A percentile compares a stretch with the other conserved stretches of the same genome.
Conservation (phyloP, 2,888 invertebrate genomes). For the Pachliopta kotzebuea region DNA sequence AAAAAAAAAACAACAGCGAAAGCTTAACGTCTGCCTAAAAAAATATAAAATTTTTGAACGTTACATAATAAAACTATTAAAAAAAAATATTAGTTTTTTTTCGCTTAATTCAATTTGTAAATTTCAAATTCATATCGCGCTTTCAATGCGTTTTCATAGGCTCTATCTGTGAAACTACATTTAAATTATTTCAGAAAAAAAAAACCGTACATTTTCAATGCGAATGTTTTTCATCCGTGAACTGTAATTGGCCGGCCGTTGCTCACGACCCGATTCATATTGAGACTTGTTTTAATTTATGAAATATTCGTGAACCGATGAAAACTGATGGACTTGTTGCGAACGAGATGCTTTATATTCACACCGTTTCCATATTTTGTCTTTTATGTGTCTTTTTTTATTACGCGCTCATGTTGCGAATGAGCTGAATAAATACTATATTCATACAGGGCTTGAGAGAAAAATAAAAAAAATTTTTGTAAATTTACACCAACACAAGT, state of each 20-base stretch:
- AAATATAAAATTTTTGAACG: too few species aligned
- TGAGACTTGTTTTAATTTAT: constrained; percentile 30
- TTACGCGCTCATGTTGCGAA: neutral
- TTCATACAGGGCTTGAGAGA: neutral
- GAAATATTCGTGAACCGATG: constrained; percentile 27
- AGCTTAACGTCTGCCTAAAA: too few species aligned
- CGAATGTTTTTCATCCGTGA: constrained; percentile 23
- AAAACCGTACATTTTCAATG: constrained; percentile 16
- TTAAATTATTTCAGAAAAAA: constrained; percentile 21
- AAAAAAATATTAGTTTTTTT: too few species aligned
- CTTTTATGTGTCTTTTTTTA: neutral
- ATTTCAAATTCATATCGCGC: constrained; percentile 10
- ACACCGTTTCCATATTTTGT: constrained; percentile 9
- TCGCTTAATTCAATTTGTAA: constrained; percentile 3
- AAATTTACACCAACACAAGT: neutral
- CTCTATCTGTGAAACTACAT: constrained; percentile 12
- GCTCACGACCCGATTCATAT: constrained; percentile 25
- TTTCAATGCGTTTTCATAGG: constrained; percentile 6
- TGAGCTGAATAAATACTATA: neutral
- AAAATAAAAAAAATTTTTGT: neutral
- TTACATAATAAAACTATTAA: neutral
- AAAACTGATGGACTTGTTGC: constrained; percentile 25
- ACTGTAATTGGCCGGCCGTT: constrained; percentile 25
- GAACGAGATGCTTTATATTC: constrained; percentile 5
- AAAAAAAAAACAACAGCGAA: too few species aligned